A percentile compares a stretch with the other conserved stretches of the same genome.
These are phyloP conservation scores for Exocentrus adspersus DNA, from an alignment of 2,888 invertebrate species.

Conservation along the genomic window DNA sequence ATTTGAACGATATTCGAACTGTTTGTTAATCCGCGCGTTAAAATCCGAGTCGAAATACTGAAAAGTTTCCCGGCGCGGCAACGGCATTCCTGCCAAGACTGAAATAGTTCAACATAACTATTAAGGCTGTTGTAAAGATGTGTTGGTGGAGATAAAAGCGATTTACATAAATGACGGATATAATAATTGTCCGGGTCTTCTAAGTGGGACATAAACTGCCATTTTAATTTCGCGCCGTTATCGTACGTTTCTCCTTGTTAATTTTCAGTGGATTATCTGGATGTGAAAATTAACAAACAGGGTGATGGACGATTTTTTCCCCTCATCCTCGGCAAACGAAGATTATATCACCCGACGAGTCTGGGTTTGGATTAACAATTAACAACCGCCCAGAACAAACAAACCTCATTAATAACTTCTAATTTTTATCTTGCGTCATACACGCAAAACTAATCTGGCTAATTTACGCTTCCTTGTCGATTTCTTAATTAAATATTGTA, in stretches of 20 bases:
- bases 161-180: conserved; percentile 20
- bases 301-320: too few relatives aligned
- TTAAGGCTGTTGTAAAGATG: conserved; percentile 12
- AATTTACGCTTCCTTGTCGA: background rate
- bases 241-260: conserved; percentile 7
- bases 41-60: too few relatives aligned
- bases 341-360: too few relatives aligned
- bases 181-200: conserved; percentile 13
- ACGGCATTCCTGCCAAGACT: background rate
- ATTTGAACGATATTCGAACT: conserved; percentile 44
- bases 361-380: background rate
- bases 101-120: conserved; percentile 19
- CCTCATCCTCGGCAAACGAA: too few relatives aligned
- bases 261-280: conserved; percentile 5
- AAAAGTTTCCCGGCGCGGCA: too few relatives aligned
- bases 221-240: conserved; percentile 3
- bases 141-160: conserved; percentile 14
- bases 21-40: conserved; percentile 3
- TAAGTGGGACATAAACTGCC: background rate
- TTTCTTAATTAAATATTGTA: background rate
- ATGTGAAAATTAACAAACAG: background rate
- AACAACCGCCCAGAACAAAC: background rate
- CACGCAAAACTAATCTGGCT: background rate
- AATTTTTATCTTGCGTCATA: background rate
- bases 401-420: background rate